Conservation (phyloP, 2,113 vertebrate genomes). For the Eidolon helvum region DNA sequence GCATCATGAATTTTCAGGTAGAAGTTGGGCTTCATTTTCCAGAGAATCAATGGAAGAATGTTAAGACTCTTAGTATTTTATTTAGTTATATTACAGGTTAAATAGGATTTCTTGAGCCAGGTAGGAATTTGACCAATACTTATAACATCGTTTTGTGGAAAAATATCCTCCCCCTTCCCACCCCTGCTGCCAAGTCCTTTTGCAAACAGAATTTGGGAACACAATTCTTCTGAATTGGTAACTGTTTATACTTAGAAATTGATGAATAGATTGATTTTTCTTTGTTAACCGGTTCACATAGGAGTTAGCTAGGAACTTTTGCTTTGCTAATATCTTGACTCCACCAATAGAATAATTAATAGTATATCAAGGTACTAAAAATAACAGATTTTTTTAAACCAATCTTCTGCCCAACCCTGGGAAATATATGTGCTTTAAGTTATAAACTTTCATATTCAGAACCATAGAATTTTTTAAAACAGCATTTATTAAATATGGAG, state of each 20-base stretch:
- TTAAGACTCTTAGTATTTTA: not conserved
- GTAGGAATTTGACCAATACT: constrained; percentile 5
- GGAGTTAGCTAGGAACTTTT: not conserved
- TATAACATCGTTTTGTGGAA: not conserved
- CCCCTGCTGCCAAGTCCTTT: not conserved
- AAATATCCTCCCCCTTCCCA: not conserved
- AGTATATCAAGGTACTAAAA: not conserved
- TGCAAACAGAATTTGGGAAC: constrained; percentile 15
- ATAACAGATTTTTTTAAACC: not conserved
- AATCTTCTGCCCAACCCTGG: not conserved
- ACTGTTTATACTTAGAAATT: not conserved
- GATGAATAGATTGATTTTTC: not conserved
- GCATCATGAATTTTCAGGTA: not conserved
- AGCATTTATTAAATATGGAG: not conserved
- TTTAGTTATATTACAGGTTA: not conserved
- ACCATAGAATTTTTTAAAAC: not conserved
- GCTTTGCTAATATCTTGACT: not conserved
- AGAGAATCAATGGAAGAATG: not conserved
- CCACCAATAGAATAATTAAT: not conserved
- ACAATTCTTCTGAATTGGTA: not conserved
- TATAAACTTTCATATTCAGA: not conserved
- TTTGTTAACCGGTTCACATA: not conserved
- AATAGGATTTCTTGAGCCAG: not conserved
- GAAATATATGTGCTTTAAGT: not conserved
- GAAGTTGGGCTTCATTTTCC: not conserved